Conservation (phyloP, 2,888 invertebrate species). For the Macrosoma leucophasiata region DNA sequence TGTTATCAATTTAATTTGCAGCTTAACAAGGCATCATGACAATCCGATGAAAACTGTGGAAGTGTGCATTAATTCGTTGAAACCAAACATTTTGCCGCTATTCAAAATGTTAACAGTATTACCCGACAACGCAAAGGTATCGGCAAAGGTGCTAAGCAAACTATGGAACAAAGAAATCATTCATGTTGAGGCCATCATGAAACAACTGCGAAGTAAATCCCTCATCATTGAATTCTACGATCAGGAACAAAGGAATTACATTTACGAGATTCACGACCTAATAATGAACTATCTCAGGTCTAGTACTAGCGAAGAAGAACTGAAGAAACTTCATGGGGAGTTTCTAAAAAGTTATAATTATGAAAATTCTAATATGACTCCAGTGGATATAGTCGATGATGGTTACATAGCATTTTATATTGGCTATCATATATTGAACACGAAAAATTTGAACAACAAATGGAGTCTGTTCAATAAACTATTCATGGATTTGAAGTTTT, state of each 20-base stretch:
- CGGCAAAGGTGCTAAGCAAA: constrained; percentile 69
- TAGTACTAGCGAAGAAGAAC: constrained; percentile 49
- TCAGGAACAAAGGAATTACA: constrained; percentile 73
- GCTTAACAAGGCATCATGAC: constrained; percentile 43
- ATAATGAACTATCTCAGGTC: constrained; percentile 78
- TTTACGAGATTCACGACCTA: constrained; percentile 83
- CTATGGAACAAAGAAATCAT: constrained; percentile 50
- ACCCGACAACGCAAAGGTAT: constrained; percentile 81
- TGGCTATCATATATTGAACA: constrained; percentile 80
- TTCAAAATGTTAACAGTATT: constrained; percentile 80
- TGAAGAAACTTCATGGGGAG: constrained; percentile 70
- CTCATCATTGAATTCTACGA: constrained; percentile 79
- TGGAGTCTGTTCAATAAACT: constrained; percentile 75
- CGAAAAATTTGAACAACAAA: constrained; percentile 54
- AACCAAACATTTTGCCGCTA: constrained; percentile 56
- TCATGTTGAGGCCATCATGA: constrained; percentile 78
- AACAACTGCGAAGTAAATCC: constrained; percentile 79
- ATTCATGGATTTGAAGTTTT: constrained; percentile 80
- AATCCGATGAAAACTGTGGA: constrained; percentile 71
- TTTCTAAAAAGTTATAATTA: constrained; percentile 77
- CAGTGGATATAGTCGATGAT: constrained; percentile 78
- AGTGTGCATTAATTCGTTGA: constrained; percentile 77
- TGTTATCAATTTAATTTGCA: no score
- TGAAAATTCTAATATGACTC: constrained; percentile 60
- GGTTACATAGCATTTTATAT: constrained; percentile 84